phyloP scores from a whole-genome alignment of 2,797 vertebrate genomes.

The Hippopotamyrus pictus region DNA sequence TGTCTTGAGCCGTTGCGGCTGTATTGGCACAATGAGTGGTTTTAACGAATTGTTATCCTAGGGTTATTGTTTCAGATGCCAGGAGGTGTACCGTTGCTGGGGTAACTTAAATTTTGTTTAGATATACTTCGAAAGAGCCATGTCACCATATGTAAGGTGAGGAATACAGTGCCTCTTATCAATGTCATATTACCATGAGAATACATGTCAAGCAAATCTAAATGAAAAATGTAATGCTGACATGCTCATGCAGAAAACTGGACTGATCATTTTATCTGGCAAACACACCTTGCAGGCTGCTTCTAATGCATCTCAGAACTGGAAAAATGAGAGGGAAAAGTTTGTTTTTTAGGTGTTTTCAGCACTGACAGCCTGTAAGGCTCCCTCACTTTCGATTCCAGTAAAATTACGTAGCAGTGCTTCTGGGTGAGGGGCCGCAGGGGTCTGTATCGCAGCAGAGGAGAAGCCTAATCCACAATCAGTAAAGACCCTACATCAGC shows the following conservation, averaged over 20 bases:
- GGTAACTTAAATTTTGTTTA: background rate
- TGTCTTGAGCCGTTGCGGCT: background rate
- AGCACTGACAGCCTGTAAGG: background rate
- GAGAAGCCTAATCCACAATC: background rate
- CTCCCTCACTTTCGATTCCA: background rate
- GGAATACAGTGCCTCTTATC: background rate
- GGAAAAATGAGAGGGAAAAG: background rate
- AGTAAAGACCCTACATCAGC: background rate
- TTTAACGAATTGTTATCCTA: background rate
- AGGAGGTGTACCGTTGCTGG: background rate
- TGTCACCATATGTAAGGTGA: background rate
- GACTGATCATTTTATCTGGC: background rate
- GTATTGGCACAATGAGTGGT: background rate
- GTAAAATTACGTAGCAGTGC: background rate
- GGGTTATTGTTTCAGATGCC: background rate
- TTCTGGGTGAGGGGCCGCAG: background rate
- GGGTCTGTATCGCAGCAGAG: background rate
- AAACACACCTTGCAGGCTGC: background rate
- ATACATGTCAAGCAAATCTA: background rate
- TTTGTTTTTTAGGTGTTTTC: background rate
- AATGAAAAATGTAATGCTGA: background rate
- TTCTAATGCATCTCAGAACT: background rate
- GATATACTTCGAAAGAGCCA: background rate
- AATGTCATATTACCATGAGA: background rate
- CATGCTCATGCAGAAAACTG: background rate